These are phyloP conservation scores for Macroteleia sp. DNA, from an alignment of 2,888 invertebrate species.

Conservation along the genomic window DNA sequence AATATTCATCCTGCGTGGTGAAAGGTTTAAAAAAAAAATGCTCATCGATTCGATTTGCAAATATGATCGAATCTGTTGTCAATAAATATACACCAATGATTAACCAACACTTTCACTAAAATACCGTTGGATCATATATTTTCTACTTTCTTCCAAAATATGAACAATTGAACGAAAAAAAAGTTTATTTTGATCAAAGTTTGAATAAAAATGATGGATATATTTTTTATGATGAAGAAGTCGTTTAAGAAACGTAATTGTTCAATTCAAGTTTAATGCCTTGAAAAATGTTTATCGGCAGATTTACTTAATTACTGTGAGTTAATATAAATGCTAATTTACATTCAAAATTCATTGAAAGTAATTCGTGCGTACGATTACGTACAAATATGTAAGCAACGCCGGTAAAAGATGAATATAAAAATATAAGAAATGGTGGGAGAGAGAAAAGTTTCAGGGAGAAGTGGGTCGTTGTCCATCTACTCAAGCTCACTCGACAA, in stretches of 20 bases:
- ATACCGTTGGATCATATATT: not conserved
- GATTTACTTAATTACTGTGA: no score
- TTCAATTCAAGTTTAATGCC: no score
- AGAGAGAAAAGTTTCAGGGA: constrained; percentile 73
- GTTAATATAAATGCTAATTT: constrained; percentile 11
- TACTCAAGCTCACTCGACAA: constrained; percentile 76
- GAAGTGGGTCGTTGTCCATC: constrained; percentile 83
- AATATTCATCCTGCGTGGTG: constrained; percentile 31
- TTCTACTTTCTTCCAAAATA: constrained; percentile 51
- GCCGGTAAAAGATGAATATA: constrained; percentile 34
- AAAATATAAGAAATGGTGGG: constrained; percentile 65
- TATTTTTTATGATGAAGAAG: no score
- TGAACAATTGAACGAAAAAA: constrained; percentile 2
- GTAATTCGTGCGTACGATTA: constrained; percentile 38
- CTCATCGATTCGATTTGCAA: constrained; percentile 41
- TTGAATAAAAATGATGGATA: not conserved
- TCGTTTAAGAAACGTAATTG: no score
- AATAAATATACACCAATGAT: no score
- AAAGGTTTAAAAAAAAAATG: constrained; percentile 52
- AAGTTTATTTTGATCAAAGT: no score
- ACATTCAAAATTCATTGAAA: constrained; percentile 46
- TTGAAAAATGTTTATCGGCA: no score
- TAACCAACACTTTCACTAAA: constrained; percentile 48
- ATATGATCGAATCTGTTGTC: constrained; percentile 33
- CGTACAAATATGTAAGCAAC: constrained; percentile 16